phyloP scores from a whole-genome alignment of 2,888 invertebrate species.

The Iselma pallidipennis region DNA sequence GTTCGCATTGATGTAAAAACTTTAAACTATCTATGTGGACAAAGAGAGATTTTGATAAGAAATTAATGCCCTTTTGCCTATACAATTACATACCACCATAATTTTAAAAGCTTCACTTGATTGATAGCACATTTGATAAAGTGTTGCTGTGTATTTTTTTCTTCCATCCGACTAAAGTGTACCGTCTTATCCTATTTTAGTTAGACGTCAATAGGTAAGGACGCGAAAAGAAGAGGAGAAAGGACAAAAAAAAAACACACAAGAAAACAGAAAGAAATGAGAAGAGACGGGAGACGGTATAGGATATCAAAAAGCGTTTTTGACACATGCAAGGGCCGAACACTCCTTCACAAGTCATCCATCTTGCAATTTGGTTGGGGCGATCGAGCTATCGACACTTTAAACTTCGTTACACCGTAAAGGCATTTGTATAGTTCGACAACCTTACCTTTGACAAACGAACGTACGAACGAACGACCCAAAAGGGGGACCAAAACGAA shows the following conservation, averaged over 20 bases:
- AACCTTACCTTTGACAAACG: background rate
- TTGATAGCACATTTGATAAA: too few relatives aligned
- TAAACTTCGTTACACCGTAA: conserved; percentile 9
- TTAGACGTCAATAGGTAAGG: background rate
- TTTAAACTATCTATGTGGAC: too few relatives aligned
- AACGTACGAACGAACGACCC: background rate
- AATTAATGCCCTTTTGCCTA: too few relatives aligned
- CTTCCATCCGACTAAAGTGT: background rate
- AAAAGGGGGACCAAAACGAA: background rate
- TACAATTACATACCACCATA: too few relatives aligned
- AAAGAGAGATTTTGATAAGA: too few relatives aligned
- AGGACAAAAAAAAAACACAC: background rate
- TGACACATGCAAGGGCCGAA: conserved; percentile 3
- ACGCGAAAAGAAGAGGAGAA: background rate
- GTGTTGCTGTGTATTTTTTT: too few relatives aligned
- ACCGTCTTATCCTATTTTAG: background rate
- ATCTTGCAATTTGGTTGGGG: conserved; percentile 6
- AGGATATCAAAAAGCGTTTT: conserved; percentile 1
- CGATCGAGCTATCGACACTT: conserved; percentile 9
- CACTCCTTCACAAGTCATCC: background rate
- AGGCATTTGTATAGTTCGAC: conserved; percentile 7
- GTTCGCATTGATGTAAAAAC: too few relatives aligned
- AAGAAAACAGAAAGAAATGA: background rate
- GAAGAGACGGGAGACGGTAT: background rate
- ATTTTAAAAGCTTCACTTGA: too few relatives aligned